Evolutionary conservation across 53 echinoderm and acorn worm genomes (phyloP).

Genomic region (Astropecten irregularis): DNA sequence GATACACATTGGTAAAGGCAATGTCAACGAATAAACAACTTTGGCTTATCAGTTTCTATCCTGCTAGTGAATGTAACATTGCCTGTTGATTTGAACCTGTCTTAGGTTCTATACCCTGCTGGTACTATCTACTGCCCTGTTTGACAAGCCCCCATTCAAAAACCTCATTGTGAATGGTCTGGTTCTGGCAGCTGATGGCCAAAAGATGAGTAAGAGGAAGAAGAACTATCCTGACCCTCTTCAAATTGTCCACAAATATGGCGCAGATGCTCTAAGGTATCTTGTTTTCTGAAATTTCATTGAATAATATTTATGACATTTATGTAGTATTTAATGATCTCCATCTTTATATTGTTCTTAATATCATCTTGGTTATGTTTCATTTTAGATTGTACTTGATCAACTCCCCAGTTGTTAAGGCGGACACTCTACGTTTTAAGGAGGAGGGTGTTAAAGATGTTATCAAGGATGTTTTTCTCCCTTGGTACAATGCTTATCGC

Average conservation of each 20-base stretch:
- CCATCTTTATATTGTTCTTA: no score
- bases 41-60: no score
- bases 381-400: conserved; percentile 74
- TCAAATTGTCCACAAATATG: conserved; percentile 80
- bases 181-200: conserved; percentile 88
- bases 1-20: no score
- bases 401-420: conserved; percentile 98
- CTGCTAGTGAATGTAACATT: no score
- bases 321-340: no score
- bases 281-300: no score
- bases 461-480: conserved; percentile 92
- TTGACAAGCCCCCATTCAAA: conserved; percentile 86
- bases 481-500: conserved; percentile 98
- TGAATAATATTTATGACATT: no score
- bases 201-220: conserved; percentile 99
- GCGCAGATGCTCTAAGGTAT: conserved; percentile 97
- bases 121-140: conserved; percentile 90
- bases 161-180: conserved; percentile 91
- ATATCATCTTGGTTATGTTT: neutral
- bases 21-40: no score
- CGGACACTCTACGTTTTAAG: conserved; percentile 94
- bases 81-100: no score
- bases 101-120: conserved; percentile 96
- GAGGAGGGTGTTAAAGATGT: conserved; percentile 92
- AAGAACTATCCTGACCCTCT: conserved; percentile 97